phyloP scores from a whole-genome alignment of 2,797 vertebrate species.

The Clarias fuscus region DNA sequence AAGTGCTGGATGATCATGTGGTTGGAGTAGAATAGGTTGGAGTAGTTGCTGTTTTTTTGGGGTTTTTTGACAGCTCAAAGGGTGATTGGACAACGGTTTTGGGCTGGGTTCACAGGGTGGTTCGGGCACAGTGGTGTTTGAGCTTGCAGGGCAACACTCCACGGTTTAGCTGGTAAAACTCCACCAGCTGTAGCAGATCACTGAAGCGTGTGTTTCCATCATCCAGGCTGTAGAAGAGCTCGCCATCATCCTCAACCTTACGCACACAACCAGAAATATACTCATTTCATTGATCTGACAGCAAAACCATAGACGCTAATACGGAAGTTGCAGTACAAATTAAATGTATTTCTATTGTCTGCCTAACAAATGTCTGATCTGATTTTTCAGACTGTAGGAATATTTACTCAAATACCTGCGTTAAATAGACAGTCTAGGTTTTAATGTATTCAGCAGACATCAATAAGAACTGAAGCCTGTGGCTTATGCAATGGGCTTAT shows the following conservation, averaged over 20 bases:
- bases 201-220: slow-evolving; percentile 93
- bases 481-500: not conserved
- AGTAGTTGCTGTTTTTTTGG: not conserved
- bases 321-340: not conserved
- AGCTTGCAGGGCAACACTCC: slow-evolving; percentile 93
- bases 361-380: not conserved
- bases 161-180: slow-evolving; percentile 96
- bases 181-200: slow-evolving; percentile 96
- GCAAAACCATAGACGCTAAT: not conserved
- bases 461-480: not conserved
- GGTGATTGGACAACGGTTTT: slow-evolving; percentile 14
- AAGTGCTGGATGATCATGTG: slow-evolving; percentile 13
- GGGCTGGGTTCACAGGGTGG: slow-evolving; percentile 78
- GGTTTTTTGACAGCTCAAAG: not conserved
- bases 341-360: not conserved
- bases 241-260: slow-evolving; percentile 89
- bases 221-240: slow-evolving; percentile 90
- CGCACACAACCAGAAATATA: slow-evolving; percentile 39
- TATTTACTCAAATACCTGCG: not conserved
- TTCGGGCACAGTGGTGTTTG: slow-evolving; percentile 89
- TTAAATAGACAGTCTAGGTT: not conserved
- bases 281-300: not conserved
- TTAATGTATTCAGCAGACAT: not conserved
- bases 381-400: not conserved
- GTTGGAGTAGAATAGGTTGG: slow-evolving; percentile 28